These are phyloP conservation scores for Drosophila neotestacea DNA, from an alignment of 2,888 invertebrate species.

Conservation along the genomic window DNA sequence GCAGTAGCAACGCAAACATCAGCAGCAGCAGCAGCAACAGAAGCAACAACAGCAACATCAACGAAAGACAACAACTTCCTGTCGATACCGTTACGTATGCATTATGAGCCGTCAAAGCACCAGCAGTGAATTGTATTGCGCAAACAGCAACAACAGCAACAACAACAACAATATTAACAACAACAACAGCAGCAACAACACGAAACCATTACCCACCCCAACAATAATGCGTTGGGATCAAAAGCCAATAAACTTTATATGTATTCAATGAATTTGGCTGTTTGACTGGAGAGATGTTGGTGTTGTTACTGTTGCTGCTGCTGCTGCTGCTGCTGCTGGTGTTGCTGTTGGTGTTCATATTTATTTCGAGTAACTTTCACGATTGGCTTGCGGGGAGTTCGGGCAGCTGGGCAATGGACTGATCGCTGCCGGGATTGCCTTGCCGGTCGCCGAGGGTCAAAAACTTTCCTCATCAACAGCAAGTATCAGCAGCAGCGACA, in stretches of 20 bases:
- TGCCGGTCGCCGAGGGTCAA: slow-evolving; percentile 51
- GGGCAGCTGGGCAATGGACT: slow-evolving; percentile 1
- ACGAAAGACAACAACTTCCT: slow-evolving; percentile 55
- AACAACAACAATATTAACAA: neutral
- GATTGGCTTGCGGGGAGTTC: slow-evolving; percentile 33
- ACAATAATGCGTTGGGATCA: slow-evolving; percentile 79
- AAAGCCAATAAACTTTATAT: slow-evolving; percentile 79
- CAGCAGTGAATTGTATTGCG: slow-evolving; percentile 51
- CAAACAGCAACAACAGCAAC: slow-evolving; percentile 45
- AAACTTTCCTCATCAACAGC: slow-evolving; percentile 40
- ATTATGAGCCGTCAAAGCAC: slow-evolving; percentile 61
- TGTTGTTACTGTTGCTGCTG: slow-evolving; percentile 3
- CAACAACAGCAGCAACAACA: slow-evolving; percentile 13
- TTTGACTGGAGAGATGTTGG: slow-evolving; percentile 33
- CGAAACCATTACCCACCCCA: slow-evolving; percentile 82
- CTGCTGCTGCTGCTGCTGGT: slow-evolving; percentile 5
- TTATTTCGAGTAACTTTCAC: slow-evolving; percentile 68
- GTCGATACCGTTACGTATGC: slow-evolving; percentile 74
- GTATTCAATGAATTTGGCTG: slow-evolving; percentile 61
- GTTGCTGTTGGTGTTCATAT: slow-evolving; percentile 13
- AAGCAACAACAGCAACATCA: slow-evolving; percentile 13
- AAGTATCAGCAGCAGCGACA: neutral
- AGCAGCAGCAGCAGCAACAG: too few relatives aligned
- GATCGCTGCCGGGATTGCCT: slow-evolving; percentile 21
- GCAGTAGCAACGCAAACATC: slow-evolving; percentile 4